Evolutionary conservation across 92 coral and sea anemone species (phyloP), one percentile per base, ranked within the genome.

Genomic region (Metridium senile): DNA sequence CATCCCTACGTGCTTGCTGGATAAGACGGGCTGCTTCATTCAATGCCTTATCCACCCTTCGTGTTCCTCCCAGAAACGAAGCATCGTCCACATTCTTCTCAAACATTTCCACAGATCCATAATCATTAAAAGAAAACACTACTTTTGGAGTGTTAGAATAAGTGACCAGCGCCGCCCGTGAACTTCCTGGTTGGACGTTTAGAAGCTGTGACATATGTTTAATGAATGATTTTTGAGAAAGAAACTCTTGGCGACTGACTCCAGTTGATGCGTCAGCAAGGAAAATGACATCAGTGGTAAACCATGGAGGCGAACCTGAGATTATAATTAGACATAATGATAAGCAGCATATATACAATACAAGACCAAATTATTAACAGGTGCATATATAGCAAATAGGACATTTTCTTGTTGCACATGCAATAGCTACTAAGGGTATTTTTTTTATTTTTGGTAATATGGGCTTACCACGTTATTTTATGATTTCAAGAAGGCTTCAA

Each of bases 181-280:
- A 90, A 2, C 54, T 74, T 11, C 79, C 84, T 17, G 86, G 84
- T 58, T 75, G 81, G 11, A 90, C 74, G 72, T 90, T 90, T 27
- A 90, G 82, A 65, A 74, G 81, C 22, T 35, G 77, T 22, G 90
- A 79, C 66, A 90, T 30, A 9, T 77, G 78, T 74, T 79, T 82
- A 0, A 87, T 86, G 58, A 86, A 87, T 0, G 47, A 66, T 58
- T 90, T 90, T 75, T 90, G 82, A 18, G 49, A 68, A 19, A 65
- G 53, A 72, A 83, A 86, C 23, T 81, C 77, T 1, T 58, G 80
- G 66, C 26, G 81, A 9, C 82, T 75, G 59, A 90, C 91, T 30
- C 87, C 72, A 22, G 79, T 74, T 17, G 95, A 90, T 10, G 95
- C 81, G 47, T 90, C 95, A 22, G 83, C 51, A 13, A 90, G 79